Base-by-base conservation (phyloP, 2,113 vertebrate species). In the Erinaceus europaeus region DNA sequence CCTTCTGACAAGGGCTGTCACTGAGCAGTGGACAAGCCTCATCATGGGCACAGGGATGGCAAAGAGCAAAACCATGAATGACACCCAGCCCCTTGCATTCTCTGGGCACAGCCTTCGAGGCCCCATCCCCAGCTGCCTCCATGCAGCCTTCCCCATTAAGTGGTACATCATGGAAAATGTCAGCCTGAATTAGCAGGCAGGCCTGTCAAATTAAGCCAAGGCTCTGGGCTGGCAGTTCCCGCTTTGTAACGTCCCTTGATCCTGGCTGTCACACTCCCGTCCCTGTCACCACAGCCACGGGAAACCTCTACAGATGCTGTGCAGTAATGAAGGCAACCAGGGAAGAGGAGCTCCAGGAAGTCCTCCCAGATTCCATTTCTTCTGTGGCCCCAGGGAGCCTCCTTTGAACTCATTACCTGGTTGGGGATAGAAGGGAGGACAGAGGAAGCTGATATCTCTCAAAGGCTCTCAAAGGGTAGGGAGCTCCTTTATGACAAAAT, bases 181-280 rank as follows among this genome's bases (percentile, higher is more conserved):
- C 97, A 91, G 94, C 57, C 89, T 64, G 78, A 88, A 95, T 97
- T 96, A 97, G 94, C 69, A 5, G 36, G 53, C 94, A 80, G 94
- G 93, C 95, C 92, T 52, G 0, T 97, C 96, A 95, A 94, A 57
- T 94, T 83, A 86, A 86, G 94, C 95, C 46, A 89, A 61, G 80
- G 92, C 94, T 93, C 78, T 10, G 85, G 44, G 72, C 96, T 94
- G 95, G 94, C 96, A 95, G 95, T 44, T 72, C 82, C 94, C 90
- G 29, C 10, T 94, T 92, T 92, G 94, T 40, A 2, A 13, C 90
- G 95, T 94, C 95, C 88, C 94, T 95, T 25, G 80, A 94, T 94
- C 90, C 91, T 88, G 82, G 86, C 94, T 72, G 85, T 96, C 91
- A 69, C 9, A 64, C 46, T 72, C 42, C 72, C 0, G 12, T 86